Evolutionary conservation across 2,113 vertebrate genomes (phyloP).

Genomic region (Pithys albifrons): DNA sequence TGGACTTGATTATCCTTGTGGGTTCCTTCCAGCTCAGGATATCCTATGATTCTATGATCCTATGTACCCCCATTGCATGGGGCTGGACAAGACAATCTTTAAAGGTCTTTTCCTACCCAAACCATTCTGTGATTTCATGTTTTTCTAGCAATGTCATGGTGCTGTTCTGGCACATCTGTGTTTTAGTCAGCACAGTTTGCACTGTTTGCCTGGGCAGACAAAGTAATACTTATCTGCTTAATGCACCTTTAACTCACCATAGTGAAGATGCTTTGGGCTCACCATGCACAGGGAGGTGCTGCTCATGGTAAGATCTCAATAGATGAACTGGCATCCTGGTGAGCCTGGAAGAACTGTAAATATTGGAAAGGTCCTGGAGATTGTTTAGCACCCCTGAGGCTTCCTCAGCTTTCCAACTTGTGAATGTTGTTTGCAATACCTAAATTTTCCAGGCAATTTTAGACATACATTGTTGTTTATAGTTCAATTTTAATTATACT

Average conservation of each 20-base stretch:
- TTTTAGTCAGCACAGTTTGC: background rate
- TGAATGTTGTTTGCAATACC: background rate
- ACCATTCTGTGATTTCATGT: background rate
- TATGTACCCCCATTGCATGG: accelerated
- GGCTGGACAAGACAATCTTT: background rate
- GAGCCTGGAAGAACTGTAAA: background rate
- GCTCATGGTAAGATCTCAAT: background rate
- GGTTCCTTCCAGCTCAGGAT: background rate
- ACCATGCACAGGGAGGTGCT: too few species aligned
- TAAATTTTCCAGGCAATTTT: background rate
- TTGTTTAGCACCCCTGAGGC: background rate
- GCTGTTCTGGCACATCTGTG: background rate
- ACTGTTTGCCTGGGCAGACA: background rate
- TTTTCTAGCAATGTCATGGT: background rate
- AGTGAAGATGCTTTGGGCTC: background rate
- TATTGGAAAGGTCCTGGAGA: background rate
- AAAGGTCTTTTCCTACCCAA: background rate
- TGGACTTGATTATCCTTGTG: background rate
- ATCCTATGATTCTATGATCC: background rate
- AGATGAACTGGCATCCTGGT: background rate
- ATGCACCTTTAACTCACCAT: background rate
- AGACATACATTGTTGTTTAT: background rate
- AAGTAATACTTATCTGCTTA: background rate
- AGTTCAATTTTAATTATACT: background rate
- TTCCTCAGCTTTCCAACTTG: background rate